These are phyloP conservation scores for Microplitis mediator DNA, from an alignment of 1,140 invertebrate species.

Conservation along the genomic window DNA sequence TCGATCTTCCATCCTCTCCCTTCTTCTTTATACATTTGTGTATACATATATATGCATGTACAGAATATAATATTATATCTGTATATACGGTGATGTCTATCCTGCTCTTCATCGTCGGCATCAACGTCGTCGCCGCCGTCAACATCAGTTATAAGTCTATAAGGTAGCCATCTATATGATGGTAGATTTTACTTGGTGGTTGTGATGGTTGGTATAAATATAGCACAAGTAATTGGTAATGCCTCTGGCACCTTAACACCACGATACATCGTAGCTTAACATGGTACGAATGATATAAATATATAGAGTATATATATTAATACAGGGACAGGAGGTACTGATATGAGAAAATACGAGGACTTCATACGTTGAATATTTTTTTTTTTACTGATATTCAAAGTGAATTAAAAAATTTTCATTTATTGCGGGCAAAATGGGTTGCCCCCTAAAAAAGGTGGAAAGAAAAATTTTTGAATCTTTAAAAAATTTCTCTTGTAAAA, in stretches of 20 bases:
- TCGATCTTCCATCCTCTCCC: slow-evolving; percentile 51
- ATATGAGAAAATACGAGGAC: too few relatives aligned
- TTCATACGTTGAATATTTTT: too few relatives aligned
- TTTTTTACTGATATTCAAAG: too few relatives aligned
- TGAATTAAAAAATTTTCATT: too few relatives aligned
- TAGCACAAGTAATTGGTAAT: not conserved
- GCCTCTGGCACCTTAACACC: not conserved
- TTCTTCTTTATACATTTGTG: slow-evolving; percentile 7
- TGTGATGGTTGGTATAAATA: slow-evolving; percentile 1
- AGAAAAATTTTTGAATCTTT: too few relatives aligned
- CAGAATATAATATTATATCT: too few relatives aligned
- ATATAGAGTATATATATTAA: not conserved
- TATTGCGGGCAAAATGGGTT: too few relatives aligned
- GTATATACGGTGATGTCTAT: not conserved
- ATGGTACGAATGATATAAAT: not conserved
- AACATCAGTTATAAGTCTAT: not conserved
- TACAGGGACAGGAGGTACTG: too few relatives aligned
- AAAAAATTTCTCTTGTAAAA: too few relatives aligned
- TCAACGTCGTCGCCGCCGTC: not conserved
- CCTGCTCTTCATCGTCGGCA: not conserved
- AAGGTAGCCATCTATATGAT: not conserved
- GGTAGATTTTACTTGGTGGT: not conserved
- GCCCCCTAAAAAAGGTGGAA: too few relatives aligned
- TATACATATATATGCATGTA: not conserved
- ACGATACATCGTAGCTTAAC: not conserved